A percentile compares a stretch with the other conserved stretches of the same genome.
These are phyloP conservation scores for Diabrotica virgifera DNA, from an alignment of 1,140 invertebrate species.

Conservation along the genomic window DNA sequence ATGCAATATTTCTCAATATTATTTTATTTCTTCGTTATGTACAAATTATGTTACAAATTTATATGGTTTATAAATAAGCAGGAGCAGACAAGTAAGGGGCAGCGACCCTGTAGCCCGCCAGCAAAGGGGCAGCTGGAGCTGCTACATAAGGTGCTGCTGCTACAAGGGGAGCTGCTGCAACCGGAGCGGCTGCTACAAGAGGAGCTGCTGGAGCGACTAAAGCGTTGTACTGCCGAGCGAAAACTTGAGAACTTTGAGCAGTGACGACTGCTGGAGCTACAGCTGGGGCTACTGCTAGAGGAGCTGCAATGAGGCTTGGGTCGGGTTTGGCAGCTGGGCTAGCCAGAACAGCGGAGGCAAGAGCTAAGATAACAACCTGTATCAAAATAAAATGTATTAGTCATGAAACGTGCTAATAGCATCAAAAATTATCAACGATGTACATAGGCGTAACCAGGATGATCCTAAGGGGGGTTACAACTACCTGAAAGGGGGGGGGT, in stretches of 20 bases:
- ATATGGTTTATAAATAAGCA: too few species aligned
- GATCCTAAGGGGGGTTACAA: too few species aligned
- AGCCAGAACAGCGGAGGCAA: not conserved
- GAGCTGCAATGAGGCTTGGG: constrained; percentile 17
- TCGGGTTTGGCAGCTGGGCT: constrained; percentile 49
- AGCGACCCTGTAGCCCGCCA: not conserved
- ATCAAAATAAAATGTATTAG: not conserved
- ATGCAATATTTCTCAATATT: too few species aligned
- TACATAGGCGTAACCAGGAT: too few species aligned
- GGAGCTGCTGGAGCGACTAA: constrained; percentile 46
- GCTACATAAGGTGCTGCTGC: not conserved
- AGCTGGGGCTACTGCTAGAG: constrained; percentile 19
- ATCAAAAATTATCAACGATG: too few species aligned
- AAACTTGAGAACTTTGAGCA: constrained; percentile 61
- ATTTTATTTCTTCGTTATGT: too few species aligned
- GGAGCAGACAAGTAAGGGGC: not conserved
- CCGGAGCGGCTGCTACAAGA: constrained; percentile 3
- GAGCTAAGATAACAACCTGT: constrained; percentile 4
- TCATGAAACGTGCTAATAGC: too few species aligned
- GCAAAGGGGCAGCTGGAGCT: not conserved
- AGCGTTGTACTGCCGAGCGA: constrained; percentile 61
- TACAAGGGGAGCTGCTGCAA: constrained; percentile 6
- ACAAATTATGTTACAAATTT: too few species aligned
- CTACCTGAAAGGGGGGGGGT: too few species aligned
- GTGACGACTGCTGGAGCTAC: constrained; percentile 58